Conservation (phyloP, 2,797 vertebrate species). For the Zalophus californianus region DNA sequence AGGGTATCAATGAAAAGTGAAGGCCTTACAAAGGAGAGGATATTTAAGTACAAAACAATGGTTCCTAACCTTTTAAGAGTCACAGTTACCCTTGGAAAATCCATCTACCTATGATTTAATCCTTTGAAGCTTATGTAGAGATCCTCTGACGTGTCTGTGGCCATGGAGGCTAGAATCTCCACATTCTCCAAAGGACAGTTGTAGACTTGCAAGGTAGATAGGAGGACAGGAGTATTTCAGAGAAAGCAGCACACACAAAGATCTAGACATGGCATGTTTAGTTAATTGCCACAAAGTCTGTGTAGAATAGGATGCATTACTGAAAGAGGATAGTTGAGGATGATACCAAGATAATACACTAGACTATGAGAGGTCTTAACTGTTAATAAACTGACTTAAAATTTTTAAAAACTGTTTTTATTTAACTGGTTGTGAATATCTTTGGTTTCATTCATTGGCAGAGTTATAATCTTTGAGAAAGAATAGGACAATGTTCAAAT, state of each 20-base stretch:
- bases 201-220: neutral
- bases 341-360: neutral
- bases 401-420: neutral
- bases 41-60: neutral
- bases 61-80: neutral
- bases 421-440: neutral
- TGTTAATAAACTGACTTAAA: neutral
- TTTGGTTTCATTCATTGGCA: neutral
- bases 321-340: neutral
- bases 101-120: neutral
- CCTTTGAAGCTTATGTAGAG: neutral
- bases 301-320: neutral
- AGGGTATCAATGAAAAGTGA: neutral
- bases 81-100: neutral
- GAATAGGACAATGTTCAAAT: neutral
- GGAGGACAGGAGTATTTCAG: neutral
- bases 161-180: neutral
- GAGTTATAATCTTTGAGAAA: neutral
- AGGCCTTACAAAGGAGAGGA: neutral
- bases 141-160: neutral
- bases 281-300: neutral
- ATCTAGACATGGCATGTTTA: neutral
- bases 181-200: neutral
- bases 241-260: neutral
- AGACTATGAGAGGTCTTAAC: neutral